Percentiles rank a stretch among this genome's conserved stretches.
Evolutionary conservation across 2,888 invertebrate species (phyloP).

Genomic region (Lamellibrachia satsuma): DNA sequence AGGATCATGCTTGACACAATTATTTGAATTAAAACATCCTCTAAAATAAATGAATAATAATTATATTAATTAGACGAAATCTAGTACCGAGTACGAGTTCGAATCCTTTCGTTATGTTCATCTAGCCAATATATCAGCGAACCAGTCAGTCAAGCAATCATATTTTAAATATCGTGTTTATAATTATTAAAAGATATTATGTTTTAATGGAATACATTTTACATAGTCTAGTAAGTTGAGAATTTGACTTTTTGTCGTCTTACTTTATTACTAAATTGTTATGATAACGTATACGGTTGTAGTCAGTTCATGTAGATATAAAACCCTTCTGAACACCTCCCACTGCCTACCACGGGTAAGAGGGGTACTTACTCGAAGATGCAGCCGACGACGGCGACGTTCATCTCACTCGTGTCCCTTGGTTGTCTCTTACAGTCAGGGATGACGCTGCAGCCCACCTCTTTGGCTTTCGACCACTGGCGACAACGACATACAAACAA

Average conservation of each 20-base stretch:
- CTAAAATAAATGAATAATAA: background rate
- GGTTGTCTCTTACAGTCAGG: constrained; percentile 26
- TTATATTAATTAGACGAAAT: background rate
- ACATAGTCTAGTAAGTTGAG: too few species aligned
- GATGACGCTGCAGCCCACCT: constrained; percentile 34
- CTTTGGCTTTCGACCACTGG: constrained; percentile 24
- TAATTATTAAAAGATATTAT: too few species aligned
- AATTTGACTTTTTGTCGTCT: too few species aligned
- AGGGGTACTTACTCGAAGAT: background rate
- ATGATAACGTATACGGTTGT: too few species aligned
- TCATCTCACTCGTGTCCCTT: background rate
- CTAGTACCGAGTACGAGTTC: background rate
- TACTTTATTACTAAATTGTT: too few species aligned
- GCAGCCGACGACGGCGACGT: background rate
- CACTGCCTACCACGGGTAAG: background rate
- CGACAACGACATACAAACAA: background rate
- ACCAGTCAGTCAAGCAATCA: too few species aligned
- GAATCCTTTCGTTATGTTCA: too few species aligned
- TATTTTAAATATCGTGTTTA: too few species aligned
- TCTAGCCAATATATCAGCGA: too few species aligned
- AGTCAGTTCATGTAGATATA: background rate
- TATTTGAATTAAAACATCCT: too few species aligned
- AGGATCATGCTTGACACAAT: background rate
- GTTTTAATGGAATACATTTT: too few species aligned
- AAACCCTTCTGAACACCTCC: background rate